Conservation (phyloP, 2,113 vertebrate species). For the Phalacrocorax aristotelis region DNA sequence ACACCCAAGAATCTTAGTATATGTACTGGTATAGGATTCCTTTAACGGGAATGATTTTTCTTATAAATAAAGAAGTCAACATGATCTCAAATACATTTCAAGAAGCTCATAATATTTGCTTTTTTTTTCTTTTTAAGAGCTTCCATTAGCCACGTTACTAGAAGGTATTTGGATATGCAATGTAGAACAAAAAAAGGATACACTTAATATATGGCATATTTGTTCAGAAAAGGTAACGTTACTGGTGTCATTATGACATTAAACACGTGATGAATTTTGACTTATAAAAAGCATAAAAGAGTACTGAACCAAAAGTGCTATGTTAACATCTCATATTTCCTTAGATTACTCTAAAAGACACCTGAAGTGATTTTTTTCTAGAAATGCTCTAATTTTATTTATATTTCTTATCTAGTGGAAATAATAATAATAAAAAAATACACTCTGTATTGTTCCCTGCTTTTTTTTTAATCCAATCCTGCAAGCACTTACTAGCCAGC, state of each 20-base stretch:
- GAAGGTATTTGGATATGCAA: not conserved
- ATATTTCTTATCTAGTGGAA: constrained; percentile 36
- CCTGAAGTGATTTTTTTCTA: not conserved
- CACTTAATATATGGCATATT: constrained; percentile 1
- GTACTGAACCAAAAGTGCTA: constrained; percentile 53
- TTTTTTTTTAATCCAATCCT: constrained; percentile 17
- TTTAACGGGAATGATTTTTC: not conserved
- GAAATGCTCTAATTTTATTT: constrained; percentile 14
- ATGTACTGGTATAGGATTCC: not conserved
- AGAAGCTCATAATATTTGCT: not conserved
- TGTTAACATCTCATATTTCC: not conserved
- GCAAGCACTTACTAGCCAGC: not conserved
- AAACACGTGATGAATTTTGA: not conserved
- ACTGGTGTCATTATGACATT: not conserved
- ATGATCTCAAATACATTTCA: not conserved
- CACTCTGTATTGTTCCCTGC: constrained; percentile 44
- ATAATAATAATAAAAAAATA: constrained; percentile 54
- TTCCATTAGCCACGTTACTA: not conserved
- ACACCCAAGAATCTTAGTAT: not conserved
- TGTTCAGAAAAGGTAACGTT: not conserved
- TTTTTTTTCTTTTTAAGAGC: not conserved
- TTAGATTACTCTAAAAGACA: constrained; percentile 17
- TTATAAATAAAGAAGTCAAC: not conserved
- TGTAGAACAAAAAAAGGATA: constrained; percentile 10
- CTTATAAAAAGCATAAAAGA: not conserved